Percentiles rank a stretch among this genome's conserved stretches.
These are phyloP conservation scores for Tetragonula clypearis DNA, from an alignment of 1,140 invertebrate species.

Conservation along the genomic window DNA sequence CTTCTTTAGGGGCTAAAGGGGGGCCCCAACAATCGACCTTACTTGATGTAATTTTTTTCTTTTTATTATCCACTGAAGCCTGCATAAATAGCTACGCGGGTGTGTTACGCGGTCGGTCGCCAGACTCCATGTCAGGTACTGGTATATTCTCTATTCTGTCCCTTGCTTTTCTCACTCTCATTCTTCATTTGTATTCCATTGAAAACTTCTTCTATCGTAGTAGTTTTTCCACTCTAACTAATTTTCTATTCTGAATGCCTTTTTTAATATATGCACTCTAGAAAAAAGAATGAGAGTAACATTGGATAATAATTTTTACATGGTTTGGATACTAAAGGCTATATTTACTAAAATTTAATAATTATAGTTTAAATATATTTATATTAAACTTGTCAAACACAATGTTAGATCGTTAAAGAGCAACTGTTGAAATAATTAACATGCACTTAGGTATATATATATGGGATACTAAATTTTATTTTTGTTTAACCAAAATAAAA, in stretches of 20 bases:
- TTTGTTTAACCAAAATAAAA: neutral
- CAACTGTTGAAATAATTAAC: neutral
- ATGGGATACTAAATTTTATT: neutral
- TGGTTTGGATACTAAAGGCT: conserved; percentile 14
- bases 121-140: conserved; percentile 89
- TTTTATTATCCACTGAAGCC: conserved; percentile 82
- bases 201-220: conserved; percentile 10
- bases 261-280: conserved; percentile 20
- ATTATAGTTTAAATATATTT: neutral
- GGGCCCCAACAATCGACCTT: conserved; percentile 70
- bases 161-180: conserved; percentile 64
- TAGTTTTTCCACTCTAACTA: conserved; percentile 6
- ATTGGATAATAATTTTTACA: conserved; percentile 18
- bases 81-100: conserved; percentile 89
- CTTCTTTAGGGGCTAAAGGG: conserved; percentile 65
- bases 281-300: conserved; percentile 48
- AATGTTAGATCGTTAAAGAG: neutral
- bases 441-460: conserved; percentile 46
- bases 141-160: conserved; percentile 80
- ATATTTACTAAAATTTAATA: neutral
- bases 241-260: neutral
- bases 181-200: conserved; percentile 44
- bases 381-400: neutral
- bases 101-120: conserved; percentile 87
- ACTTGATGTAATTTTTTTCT: conserved; percentile 81